Evolutionary conservation across 2,797 vertebrate species (phyloP), one percentile per base, ranked within the genome.

Genomic region (Acropternis orthonyx): DNA sequence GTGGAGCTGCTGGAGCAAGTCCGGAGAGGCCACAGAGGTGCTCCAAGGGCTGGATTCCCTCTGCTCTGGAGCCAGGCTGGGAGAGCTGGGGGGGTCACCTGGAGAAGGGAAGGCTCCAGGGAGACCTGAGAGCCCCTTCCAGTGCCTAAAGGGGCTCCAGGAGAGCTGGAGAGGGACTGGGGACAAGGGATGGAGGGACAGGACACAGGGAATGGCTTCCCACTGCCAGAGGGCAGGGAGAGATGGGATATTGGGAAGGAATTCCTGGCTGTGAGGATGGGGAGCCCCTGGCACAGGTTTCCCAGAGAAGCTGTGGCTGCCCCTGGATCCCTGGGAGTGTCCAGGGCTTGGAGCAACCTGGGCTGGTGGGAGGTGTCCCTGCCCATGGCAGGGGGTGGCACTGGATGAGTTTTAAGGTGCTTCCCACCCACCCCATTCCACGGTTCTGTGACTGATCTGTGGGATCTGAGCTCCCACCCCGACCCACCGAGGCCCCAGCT

Each of bases 21-120:
- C 48, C 48, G 28, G 46, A 52, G 46, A 76, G 7, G 9, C 21
- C 11, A 0, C 0, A 1, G 54, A 76, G 72, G 6, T 59, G n/a
- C 24, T 68, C 27, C 8, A 1, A 12, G 36, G 36, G 15, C 11
- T 80, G 44, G 20, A 78, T 39, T 15, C 34, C 10, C 27, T 43
- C 7, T 27, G 62, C 34, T 46, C 46, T 61, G 48, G 62, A 43
- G 48, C 27, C 34, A 6, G 63, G 16, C 49, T 69, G 55, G 55
- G 49, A 62, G 27, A 62, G 36, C 26, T 75, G 77, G 4, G 48
- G 0, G 2, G 5, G 18, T 6, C 41, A 44, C 20, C 36, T 7
- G 55, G 55, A 88, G 4, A 43, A 43, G 27, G 6, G 10, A 30
- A 39, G 28, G 8, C 3, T 68, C 41, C 34, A 49, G 23, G 4